Evolutionary conservation across 2,888 invertebrate species (phyloP).

Genomic region (Drosophila hawaiiensis): DNA sequence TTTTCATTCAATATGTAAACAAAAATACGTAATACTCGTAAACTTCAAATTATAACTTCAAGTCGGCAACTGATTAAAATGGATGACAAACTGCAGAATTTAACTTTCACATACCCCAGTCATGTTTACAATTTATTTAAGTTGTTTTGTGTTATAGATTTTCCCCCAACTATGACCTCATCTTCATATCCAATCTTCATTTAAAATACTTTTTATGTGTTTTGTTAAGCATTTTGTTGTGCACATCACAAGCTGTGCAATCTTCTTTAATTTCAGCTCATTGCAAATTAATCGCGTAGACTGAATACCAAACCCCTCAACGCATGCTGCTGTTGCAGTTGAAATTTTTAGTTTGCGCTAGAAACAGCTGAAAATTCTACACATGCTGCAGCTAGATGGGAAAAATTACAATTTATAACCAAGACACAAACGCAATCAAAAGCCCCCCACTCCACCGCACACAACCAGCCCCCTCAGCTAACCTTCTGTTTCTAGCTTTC

Average conservation of each 20-base stretch:
- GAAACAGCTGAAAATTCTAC: conserved; percentile 25
- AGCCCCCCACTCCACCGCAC: conserved; percentile 37
- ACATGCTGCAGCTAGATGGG: conserved; percentile 28
- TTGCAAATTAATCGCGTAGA: conserved; percentile 74
- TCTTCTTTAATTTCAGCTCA: conserved; percentile 80
- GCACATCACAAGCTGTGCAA: conserved; percentile 58
- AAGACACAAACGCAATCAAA: conserved; percentile 75
- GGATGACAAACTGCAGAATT: background rate
- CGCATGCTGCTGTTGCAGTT: background rate
- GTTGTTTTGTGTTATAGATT: background rate
- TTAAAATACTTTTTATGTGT: background rate
- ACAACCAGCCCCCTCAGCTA: background rate
- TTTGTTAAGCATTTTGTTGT: conserved; percentile 3
- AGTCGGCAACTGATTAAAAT: background rate
- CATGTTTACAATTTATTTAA: background rate
- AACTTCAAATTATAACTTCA: background rate
- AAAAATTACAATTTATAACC: conserved; percentile 74
- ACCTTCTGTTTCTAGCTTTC: conserved; percentile 35
- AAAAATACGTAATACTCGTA: background rate
- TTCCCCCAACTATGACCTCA: background rate
- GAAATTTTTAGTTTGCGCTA: background rate
- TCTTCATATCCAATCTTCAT: conserved; percentile 5
- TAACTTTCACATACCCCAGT: background rate
- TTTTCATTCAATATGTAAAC: background rate
- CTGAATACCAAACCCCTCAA: conserved; percentile 7